These are phyloP conservation scores for Ptilonorhynchus violaceus DNA, from an alignment of 2,113 vertebrate species.

Conservation along the genomic window DNA sequence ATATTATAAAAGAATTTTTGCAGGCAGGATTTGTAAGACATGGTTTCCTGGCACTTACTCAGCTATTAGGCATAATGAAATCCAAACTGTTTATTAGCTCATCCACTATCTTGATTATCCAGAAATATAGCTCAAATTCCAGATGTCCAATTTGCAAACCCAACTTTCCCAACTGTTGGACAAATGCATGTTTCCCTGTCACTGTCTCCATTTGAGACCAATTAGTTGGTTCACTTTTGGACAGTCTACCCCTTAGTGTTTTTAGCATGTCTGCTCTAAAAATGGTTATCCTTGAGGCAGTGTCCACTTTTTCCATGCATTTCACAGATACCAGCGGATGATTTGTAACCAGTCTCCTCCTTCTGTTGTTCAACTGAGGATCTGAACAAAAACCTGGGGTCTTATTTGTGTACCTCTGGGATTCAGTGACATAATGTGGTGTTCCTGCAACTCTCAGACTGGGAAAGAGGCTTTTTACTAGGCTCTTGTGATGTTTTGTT, in stretches of 20 bases:
- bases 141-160: conserved; percentile 48
- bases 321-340: not conserved
- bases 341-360: not conserved
- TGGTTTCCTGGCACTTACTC: conserved; percentile 12
- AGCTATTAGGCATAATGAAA: conserved; percentile 37
- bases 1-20: conserved; percentile 1
- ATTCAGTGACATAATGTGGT: not conserved
- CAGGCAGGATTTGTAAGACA: not conserved
- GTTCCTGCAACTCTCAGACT: not conserved
- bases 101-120: conserved; percentile 39
- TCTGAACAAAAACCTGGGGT: not conserved
- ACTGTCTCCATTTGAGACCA: conserved; percentile 47
- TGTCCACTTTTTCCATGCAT: conserved; percentile 13
- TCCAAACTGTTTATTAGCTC: conserved; percentile 58
- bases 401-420: not conserved
- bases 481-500: conserved; percentile 20
- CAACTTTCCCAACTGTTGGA: conserved; percentile 35
- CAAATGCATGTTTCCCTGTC: not conserved
- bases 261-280: conserved; percentile 45
- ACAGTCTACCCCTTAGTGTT: not conserved
- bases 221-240: conserved; percentile 50
- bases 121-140: conserved; percentile 51
- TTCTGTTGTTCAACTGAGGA: not conserved
- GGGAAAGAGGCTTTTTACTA: conserved; percentile 26
- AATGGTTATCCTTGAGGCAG: conserved; percentile 1